A percentile compares a stretch with the other conserved stretches of the same genome.
phyloP scores from a whole-genome alignment of 1,140 invertebrate species.

The Drosophila mojavensis region DNA sequence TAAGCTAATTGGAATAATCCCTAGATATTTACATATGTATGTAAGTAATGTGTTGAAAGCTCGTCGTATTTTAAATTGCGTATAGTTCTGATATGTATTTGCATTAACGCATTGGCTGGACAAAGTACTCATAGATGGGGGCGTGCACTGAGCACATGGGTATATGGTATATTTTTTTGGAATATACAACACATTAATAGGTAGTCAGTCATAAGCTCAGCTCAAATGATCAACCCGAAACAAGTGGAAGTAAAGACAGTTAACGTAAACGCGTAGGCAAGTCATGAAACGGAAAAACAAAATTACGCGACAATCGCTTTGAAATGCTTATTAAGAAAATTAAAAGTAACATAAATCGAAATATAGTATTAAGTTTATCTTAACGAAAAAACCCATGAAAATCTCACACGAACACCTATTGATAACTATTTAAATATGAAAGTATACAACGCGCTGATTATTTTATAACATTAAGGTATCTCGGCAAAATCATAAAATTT shows the following conservation, averaged over 20 bases:
- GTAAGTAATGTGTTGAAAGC: constrained; percentile 57
- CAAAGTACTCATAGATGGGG: constrained; percentile 25
- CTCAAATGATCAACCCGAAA: constrained; percentile 59
- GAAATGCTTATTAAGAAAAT: constrained; percentile 67
- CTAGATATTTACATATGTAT: constrained; percentile 8
- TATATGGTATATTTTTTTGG: constrained; percentile 70
- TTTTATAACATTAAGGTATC: constrained; percentile 35
- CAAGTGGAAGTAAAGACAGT: constrained; percentile 27
- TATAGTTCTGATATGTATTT: constrained; percentile 53
- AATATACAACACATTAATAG: constrained; percentile 66
- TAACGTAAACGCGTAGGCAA: constrained; percentile 73
- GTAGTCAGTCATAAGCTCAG: constrained; percentile 55
- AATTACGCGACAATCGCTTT: constrained; percentile 80
- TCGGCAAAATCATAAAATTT: constrained; percentile 53
- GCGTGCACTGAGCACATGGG: constrained; percentile 69
- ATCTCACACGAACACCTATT: constrained; percentile 6
- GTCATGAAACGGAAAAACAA: constrained; percentile 45
- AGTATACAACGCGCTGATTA: constrained; percentile 65
- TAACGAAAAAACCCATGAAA: constrained; percentile 12
- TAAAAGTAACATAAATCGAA: constrained; percentile 42
- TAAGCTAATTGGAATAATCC: constrained; percentile 45
- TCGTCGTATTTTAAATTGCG: constrained; percentile 58
- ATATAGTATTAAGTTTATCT: constrained; percentile 57
- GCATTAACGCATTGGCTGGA: constrained; percentile 43
- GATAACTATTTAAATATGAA: constrained; percentile 60